Conservation (phyloP, 2,888 invertebrate species). For the Linyphia triangularis region DNA sequence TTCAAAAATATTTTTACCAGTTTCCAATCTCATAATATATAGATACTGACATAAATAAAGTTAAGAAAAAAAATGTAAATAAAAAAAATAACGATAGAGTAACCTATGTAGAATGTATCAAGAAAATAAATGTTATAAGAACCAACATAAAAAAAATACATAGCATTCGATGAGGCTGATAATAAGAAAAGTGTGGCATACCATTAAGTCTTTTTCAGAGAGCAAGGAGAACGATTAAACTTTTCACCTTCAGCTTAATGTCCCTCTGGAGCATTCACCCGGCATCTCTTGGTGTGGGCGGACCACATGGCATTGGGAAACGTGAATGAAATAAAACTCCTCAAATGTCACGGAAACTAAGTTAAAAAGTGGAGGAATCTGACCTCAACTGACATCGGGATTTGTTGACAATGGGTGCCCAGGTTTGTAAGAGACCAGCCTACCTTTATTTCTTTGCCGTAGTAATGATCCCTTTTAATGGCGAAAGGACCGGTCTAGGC, state of each 20-base stretch:
- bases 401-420: conserved; percentile 68
- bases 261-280: conserved; percentile 53
- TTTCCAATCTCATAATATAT: too few relatives aligned
- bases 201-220: not conserved
- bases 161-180: not conserved
- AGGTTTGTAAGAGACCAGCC: conserved; percentile 8
- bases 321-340: conserved; percentile 65
- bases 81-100: too few relatives aligned
- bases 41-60: too few relatives aligned
- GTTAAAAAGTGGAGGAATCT: conserved; percentile 53
- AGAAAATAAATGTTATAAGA: too few relatives aligned
- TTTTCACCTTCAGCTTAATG: conserved; percentile 62
- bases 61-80: too few relatives aligned
- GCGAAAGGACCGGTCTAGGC: not conserved
- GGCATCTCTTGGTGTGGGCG: conserved; percentile 28
- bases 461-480: conserved; percentile 35
- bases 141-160: too few relatives aligned
- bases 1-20: too few relatives aligned
- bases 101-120: too few relatives aligned
- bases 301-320: conserved; percentile 17
- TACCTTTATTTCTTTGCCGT: conserved; percentile 6
- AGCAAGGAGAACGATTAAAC: conserved; percentile 52
- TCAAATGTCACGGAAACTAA: conserved; percentile 61
- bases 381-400: conserved; percentile 45
- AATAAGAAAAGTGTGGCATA: conserved; percentile 25